Conservation (phyloP, 2,888 invertebrate genomes). For the Drosophila picticornis region DNA sequence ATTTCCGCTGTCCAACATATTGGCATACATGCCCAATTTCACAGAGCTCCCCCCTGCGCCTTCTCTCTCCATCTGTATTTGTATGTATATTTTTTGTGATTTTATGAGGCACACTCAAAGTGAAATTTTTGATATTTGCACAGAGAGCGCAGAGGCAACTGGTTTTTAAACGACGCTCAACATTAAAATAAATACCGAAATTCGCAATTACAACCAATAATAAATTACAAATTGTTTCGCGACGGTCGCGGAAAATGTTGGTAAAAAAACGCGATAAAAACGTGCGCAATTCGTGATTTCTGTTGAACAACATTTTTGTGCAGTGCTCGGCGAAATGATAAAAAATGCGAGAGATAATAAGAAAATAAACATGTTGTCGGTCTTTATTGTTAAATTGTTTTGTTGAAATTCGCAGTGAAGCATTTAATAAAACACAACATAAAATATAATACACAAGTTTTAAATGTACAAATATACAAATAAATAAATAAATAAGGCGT, state of each 20-base stretch:
- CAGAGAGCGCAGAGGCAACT: conserved; percentile 31
- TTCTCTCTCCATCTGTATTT: not conserved
- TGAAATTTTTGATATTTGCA: conserved; percentile 61
- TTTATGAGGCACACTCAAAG: conserved; percentile 65
- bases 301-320: conserved; percentile 33
- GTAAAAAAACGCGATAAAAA: conserved; percentile 69
- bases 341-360: conserved; percentile 1
- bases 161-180: conserved; percentile 39
- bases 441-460: conserved; percentile 16
- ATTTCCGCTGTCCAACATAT: conserved; percentile 73
- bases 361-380: conserved; percentile 6
- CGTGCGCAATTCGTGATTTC: conserved; percentile 60
- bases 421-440: conserved; percentile 23
- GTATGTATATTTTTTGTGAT: conserved; percentile 37
- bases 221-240: conserved; percentile 38
- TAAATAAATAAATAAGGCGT: conserved; percentile 21
- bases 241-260: conserved; percentile 42
- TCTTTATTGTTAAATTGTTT: conserved; percentile 43
- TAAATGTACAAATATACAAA: not conserved
- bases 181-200: conserved; percentile 6
- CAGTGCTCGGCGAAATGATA: conserved; percentile 16
- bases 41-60: conserved; percentile 23
- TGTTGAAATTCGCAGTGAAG: conserved; percentile 59
- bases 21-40: conserved; percentile 74
- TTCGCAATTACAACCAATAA: conserved; percentile 33